phyloP scores from a whole-genome alignment of 2,113 vertebrate species.

The mouse (Mus musculus) region GRCm39 chr9:37146501-37147000 shows the following conservation, averaged over 20 bases:
- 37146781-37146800: slow-evolving; percentile 98
- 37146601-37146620: neutral
- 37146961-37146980: accelerated
- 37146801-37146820: slow-evolving; percentile 95
- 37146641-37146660: neutral
- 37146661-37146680: neutral
- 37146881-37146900: neutral
- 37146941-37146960: neutral
- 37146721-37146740: accelerated
- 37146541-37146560: neutral
- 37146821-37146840: slow-evolving; percentile 94
- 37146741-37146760: neutral
- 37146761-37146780: slow-evolving; percentile 87
- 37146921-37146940: neutral
- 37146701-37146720: neutral
- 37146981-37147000: neutral
- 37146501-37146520: neutral
- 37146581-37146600: neutral
- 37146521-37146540: neutral
- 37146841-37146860: slow-evolving; percentile 71
- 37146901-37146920: neutral
- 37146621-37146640: neutral
- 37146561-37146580: neutral
- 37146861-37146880: neutral
- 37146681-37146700: neutral